Percentiles rank a stretch among this genome's conserved stretches.
phyloP scores from a whole-genome alignment of 2,888 invertebrate genomes.

The Gortyna flavago region DNA sequence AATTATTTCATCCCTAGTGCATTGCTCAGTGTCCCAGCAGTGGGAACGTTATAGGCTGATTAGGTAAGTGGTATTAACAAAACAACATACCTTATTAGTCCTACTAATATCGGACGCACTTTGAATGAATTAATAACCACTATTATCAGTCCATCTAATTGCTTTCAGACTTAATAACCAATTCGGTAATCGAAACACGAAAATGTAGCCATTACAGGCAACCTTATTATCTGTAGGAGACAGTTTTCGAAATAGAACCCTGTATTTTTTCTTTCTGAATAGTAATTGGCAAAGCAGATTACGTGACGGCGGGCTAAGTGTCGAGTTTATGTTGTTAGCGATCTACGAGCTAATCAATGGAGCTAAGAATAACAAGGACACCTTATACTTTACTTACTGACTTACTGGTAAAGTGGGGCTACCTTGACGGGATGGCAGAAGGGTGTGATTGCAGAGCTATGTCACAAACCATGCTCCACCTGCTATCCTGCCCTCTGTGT shows the following conservation, averaged over 20 bases:
- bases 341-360: slow-evolving; percentile 13
- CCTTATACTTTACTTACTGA: too few relatives aligned
- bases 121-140: slow-evolving; percentile 3
- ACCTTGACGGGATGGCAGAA: too few relatives aligned
- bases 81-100: too few relatives aligned
- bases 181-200: slow-evolving; percentile 40
- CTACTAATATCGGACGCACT: not conserved
- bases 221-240: slow-evolving; percentile 19
- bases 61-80: not conserved
- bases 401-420: too few relatives aligned
- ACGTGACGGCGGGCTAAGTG: not conserved
- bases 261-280: not conserved
- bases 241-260: slow-evolving; percentile 26
- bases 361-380: slow-evolving; percentile 2
- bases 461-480: too few relatives aligned
- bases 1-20: not conserved
- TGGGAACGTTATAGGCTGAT: not conserved
- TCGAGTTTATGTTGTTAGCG: slow-evolving; percentile 14
- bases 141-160: not conserved
- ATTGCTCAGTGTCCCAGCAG: not conserved
- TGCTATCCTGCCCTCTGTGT: too few relatives aligned
- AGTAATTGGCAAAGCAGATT: slow-evolving; percentile 30
- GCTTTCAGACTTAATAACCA: slow-evolving; percentile 20
- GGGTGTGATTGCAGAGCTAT: too few relatives aligned
- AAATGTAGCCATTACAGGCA: slow-evolving; percentile 18